These are phyloP conservation scores for Lutjanus argentimaculatus DNA, from an alignment of 2,797 vertebrate species.

Conservation along the genomic window DNA sequence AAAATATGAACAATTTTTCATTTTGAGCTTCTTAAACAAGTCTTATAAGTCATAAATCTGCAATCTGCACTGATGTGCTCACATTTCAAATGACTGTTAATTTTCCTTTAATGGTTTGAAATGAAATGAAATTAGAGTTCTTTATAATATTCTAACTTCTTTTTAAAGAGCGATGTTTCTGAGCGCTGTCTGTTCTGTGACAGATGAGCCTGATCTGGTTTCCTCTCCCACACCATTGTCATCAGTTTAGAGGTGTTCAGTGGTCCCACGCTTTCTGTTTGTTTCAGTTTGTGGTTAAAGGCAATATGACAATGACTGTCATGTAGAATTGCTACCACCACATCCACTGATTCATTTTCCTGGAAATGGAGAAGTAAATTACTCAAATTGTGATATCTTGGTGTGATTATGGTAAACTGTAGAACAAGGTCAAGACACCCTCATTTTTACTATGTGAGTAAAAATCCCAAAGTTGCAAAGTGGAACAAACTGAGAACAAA, in stretches of 20 bases:
- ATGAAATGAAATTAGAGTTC: background rate
- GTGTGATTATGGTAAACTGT: background rate
- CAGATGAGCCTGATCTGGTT: background rate
- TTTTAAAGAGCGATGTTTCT: background rate
- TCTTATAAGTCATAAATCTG: background rate
- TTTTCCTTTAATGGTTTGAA: background rate
- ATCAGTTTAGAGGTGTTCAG: background rate
- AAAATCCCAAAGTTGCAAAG: background rate
- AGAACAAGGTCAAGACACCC: no score
- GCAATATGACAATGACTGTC: background rate
- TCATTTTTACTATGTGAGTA: background rate
- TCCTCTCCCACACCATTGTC: conserved; percentile 21
- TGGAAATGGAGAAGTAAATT: background rate
- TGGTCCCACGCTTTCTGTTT: background rate
- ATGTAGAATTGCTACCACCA: background rate
- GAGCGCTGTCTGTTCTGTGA: no score
- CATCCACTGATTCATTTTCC: background rate
- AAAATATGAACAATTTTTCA: background rate
- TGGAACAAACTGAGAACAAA: background rate
- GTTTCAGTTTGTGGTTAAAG: conserved; percentile 20
- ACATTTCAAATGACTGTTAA: background rate
- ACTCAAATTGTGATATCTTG: background rate
- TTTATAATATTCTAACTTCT: background rate
- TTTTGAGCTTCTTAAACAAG: background rate
- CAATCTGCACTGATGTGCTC: no score